Conservation (phyloP, 2,113 vertebrate species). For the Crocuta crocuta region DNA sequence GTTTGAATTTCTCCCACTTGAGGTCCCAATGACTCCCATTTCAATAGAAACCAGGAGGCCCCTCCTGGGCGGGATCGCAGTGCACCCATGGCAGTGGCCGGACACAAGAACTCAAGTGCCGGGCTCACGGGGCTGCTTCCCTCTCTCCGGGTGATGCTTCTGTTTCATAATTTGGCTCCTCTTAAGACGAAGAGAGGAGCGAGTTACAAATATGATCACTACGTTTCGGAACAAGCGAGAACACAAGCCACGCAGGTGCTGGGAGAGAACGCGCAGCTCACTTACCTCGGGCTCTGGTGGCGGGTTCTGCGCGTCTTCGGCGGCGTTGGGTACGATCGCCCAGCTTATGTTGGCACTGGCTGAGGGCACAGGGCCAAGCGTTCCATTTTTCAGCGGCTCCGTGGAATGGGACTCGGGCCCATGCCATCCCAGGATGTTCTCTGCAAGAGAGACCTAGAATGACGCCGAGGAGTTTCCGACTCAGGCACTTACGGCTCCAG, state of each 20-base stretch:
- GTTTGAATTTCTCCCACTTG: constrained; percentile 47
- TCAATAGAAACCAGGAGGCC: constrained; percentile 36
- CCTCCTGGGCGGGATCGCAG: background rate
- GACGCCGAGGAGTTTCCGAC: constrained; percentile 63
- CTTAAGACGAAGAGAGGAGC: constrained; percentile 59
- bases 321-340: constrained; percentile 89
- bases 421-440: constrained; percentile 94
- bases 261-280: accelerated
- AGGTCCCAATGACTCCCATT: constrained; percentile 38
- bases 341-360: constrained; percentile 88
- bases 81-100: background rate
- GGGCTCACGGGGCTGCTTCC: background rate
- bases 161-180: background rate
- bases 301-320: constrained; percentile 86
- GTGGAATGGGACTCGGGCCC: constrained; percentile 93
- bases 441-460: constrained; percentile 87
- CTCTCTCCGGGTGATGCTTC: background rate
- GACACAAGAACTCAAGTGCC: constrained; percentile 5
- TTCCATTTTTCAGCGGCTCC: constrained; percentile 93
- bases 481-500: background rate
- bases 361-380: constrained; percentile 90
- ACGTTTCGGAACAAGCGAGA: background rate
- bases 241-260: background rate
- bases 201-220: constrained; percentile 56
- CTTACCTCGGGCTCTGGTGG: constrained; percentile 92